phyloP scores from a whole-genome alignment of 2,797 vertebrate genomes.

The Acomys russatus region DNA sequence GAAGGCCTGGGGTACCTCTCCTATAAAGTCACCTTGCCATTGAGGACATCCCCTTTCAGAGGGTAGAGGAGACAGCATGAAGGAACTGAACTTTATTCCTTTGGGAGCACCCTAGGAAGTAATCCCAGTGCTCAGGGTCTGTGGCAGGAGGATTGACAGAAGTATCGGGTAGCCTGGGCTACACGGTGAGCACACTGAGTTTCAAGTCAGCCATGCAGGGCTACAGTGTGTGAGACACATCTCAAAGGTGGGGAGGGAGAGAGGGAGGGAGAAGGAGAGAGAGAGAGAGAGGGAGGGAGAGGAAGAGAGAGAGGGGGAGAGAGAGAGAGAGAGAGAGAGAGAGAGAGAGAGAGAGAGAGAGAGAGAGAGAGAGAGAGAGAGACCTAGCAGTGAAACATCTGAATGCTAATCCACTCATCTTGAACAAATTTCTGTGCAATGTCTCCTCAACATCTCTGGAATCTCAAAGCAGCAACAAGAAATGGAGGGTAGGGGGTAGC shows the following conservation, averaged over 20 bases:
- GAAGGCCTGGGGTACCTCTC: neutral
- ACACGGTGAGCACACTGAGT: neutral
- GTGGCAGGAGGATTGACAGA: neutral
- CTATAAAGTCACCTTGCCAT: neutral
- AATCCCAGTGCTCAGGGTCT: neutral
- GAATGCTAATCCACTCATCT: neutral
- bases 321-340: no score
- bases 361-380: no score
- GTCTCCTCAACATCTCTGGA: neutral
- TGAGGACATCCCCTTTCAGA: neutral
- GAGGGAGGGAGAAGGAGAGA: neutral
- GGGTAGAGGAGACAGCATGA: accelerated
- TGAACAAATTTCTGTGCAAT: neutral
- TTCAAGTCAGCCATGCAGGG: neutral
- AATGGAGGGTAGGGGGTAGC: neutral
- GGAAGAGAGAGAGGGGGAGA: neutral
- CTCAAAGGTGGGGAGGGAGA: neutral
- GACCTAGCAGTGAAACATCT: neutral
- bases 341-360: no score
- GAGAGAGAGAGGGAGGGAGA: accelerated
- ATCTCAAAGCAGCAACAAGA: neutral
- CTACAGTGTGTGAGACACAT: neutral
- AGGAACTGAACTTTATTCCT: neutral
- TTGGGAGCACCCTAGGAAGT: neutral
- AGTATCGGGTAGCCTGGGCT: neutral